Evolutionary conservation across 92 coral and sea anemone species (phyloP).

Genomic region (Umimayanthus kanabou): DNA sequence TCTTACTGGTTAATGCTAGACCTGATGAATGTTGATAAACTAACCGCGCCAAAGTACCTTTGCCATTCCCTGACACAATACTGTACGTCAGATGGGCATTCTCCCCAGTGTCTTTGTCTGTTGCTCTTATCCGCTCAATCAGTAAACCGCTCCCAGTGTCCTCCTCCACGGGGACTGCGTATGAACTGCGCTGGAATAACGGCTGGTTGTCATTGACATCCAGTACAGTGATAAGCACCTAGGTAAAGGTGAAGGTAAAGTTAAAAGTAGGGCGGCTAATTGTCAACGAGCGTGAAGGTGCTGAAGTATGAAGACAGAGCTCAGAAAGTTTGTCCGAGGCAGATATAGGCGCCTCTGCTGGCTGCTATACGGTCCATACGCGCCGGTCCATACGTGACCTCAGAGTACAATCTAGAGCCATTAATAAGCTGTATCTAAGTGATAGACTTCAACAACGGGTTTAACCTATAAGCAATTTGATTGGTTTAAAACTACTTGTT

Average conservation of each 20-base stretch:
- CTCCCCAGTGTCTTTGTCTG: conserved; percentile 20
- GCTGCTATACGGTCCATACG: too few relatives aligned
- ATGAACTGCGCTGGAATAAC: conserved; percentile 44
- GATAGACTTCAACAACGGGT: too few relatives aligned
- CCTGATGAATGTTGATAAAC: neutral
- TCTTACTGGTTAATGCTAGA: neutral
- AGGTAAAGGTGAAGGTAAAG: neutral
- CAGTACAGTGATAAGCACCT: conserved; percentile 22
- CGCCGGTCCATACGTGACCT: too few relatives aligned
- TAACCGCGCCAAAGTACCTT: conserved; percentile 8
- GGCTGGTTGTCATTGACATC: conserved; percentile 57
- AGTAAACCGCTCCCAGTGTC: neutral
- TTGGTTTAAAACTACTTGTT: too few relatives aligned
- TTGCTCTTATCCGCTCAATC: conserved; percentile 20
- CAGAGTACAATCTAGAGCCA: too few relatives aligned
- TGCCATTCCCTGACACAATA: conserved; percentile 24
- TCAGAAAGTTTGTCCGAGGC: neutral
- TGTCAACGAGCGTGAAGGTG: neutral
- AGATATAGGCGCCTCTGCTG: too few relatives aligned
- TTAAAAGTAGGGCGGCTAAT: neutral
- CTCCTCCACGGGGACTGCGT: conserved; percentile 37
- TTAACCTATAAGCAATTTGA: too few relatives aligned
- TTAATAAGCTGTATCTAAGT: too few relatives aligned
- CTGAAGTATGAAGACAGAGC: neutral
- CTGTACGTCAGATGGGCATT: conserved; percentile 31